A percentile compares a stretch with the other conserved stretches of the same genome.
phyloP scores from a whole-genome alignment of 2,797 vertebrate genomes.

The Chelonia mydas region DNA sequence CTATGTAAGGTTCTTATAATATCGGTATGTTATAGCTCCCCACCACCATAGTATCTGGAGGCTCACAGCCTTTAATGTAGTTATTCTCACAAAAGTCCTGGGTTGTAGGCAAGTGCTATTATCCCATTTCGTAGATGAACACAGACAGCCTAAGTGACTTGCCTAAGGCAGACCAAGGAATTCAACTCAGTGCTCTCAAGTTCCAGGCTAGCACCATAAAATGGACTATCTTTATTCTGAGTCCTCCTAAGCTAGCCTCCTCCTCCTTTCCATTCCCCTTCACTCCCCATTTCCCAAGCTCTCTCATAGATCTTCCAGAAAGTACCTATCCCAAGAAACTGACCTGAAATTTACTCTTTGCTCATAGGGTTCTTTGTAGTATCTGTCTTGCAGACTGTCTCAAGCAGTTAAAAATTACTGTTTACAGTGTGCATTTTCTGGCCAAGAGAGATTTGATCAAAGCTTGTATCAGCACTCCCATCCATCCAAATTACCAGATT shows the following conservation, averaged over 20 bases:
- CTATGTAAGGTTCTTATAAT: not conserved
- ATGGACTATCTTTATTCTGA: not conserved
- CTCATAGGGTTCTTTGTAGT: not conserved
- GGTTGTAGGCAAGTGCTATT: not conserved
- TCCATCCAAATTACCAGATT: slow-evolving; percentile 48
- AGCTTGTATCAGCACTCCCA: slow-evolving; percentile 4
- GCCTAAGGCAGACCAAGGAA: not conserved
- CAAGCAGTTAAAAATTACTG: not conserved
- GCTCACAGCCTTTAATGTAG: not conserved
- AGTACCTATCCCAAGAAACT: not conserved
- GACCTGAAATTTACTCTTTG: slow-evolving; percentile 9
- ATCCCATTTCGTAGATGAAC: not conserved
- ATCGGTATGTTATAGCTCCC: not conserved
- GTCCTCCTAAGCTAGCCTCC: not conserved
- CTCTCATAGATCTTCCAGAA: not conserved
- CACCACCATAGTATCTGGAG: not conserved
- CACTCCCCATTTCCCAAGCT: not conserved
- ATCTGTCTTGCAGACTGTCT: not conserved
- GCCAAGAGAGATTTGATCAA: slow-evolving; percentile 2
- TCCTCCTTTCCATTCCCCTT: not conserved
- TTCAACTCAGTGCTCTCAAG: not conserved
- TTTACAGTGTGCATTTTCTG: slow-evolving; percentile 22
- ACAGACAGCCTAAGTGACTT: not conserved
- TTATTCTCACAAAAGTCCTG: not conserved
- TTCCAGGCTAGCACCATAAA: not conserved